Evolutionary conservation across 2,888 invertebrate species (phyloP).

Genomic region (Crematogaster levior): DNA sequence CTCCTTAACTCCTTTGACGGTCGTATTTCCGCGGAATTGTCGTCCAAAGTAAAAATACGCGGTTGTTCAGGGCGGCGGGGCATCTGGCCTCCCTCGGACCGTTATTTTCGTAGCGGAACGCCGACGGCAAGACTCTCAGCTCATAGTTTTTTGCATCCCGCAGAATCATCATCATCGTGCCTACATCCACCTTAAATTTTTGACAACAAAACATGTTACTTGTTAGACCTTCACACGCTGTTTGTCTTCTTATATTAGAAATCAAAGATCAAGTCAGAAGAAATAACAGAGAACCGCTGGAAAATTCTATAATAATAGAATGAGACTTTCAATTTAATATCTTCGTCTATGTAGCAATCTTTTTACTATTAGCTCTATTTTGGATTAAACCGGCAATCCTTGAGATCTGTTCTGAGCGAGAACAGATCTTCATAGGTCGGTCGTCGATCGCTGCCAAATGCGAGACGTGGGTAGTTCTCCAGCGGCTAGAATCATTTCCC

Average conservation of each 20-base stretch:
- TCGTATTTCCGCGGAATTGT: slow-evolving; percentile 79
- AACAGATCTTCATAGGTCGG: slow-evolving; percentile 91
- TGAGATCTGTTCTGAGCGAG: slow-evolving; percentile 90
- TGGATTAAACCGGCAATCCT: slow-evolving; percentile 94
- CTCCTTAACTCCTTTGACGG: slow-evolving; percentile 79
- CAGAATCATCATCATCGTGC: slow-evolving; percentile 38
- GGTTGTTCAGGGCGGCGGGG: slow-evolving; percentile 60
- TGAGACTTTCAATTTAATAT: neutral
- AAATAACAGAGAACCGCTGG: neutral
- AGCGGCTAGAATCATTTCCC: slow-evolving; percentile 93
- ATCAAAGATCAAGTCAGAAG: neutral
- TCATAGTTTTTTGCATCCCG: slow-evolving; percentile 45
- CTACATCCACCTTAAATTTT: slow-evolving; percentile 33
- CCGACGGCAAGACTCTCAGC: slow-evolving; percentile 2
- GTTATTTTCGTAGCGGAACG: slow-evolving; percentile 66
- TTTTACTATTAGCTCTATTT: slow-evolving; percentile 56
- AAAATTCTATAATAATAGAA: too few species aligned
- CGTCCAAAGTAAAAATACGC: slow-evolving; percentile 80
- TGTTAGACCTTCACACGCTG: neutral
- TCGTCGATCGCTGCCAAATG: slow-evolving; percentile 91
- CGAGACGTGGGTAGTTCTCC: slow-evolving; percentile 93
- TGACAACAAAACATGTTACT: slow-evolving; percentile 8
- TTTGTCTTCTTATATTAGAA: neutral
- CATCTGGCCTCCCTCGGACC: slow-evolving; percentile 55
- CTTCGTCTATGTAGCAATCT: neutral